Evolutionary conservation across 2,113 vertebrate genomes (phyloP).

Genomic region (Ascaphus truei): DNA sequence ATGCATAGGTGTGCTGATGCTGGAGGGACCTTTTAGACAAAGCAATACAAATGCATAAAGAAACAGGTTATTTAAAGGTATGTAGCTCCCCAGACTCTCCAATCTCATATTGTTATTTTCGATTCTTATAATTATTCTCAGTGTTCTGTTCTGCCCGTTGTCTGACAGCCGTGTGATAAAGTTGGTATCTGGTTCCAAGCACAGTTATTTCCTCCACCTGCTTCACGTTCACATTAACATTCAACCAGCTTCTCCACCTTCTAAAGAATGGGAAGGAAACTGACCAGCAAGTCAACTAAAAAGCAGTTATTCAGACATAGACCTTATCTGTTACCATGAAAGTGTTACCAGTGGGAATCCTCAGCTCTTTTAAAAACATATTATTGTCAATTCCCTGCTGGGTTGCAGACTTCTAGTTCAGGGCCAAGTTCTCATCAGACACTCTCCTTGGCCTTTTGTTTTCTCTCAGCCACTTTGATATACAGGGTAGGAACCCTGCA

Average conservation of each 20-base stretch:
- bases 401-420: background rate
- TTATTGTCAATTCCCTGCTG: conserved; percentile 9
- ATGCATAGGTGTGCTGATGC: background rate
- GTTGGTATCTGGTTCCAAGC: background rate
- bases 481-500: too few species aligned
- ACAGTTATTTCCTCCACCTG: background rate
- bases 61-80: background rate
- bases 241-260: background rate
- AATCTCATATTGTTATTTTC: background rate
- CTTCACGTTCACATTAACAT: conserved; percentile 3
- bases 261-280: background rate
- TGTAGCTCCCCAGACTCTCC: background rate
- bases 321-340: background rate
- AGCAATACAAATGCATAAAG: background rate
- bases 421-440: background rate
- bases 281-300: conserved; percentile 12
- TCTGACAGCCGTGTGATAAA: conserved; percentile 7
- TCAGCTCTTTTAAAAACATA: conserved; percentile 30
- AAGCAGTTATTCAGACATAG: conserved; percentile 12
- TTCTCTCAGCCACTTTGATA: conserved; percentile 1
- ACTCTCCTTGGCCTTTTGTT: background rate
- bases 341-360: conserved; percentile 15
- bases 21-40: background rate
- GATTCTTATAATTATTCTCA: conserved; percentile 4
- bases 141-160: background rate